Evolutionary conservation across 1,140 invertebrate species (phyloP).

Genomic region (Philotrypesis tridentata): DNA sequence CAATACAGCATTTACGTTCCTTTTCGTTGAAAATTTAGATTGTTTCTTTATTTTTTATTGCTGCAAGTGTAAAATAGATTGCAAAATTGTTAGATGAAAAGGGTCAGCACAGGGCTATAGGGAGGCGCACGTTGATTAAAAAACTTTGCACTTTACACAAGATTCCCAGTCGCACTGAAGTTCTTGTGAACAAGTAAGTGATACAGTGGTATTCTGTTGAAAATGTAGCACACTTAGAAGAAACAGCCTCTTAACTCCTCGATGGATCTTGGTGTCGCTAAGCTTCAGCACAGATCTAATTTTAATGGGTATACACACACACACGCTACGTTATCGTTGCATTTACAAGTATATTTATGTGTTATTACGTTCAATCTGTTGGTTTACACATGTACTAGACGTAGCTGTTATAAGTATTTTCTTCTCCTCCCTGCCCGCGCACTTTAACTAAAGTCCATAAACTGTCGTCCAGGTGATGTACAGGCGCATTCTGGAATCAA

Average conservation of each 20-base stretch:
- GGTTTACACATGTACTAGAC: not conserved
- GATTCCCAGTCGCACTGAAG: not conserved
- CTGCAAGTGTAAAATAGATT: not conserved
- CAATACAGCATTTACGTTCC: constrained; percentile 48
- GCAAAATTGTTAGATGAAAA: not conserved
- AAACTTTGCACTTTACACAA: not conserved
- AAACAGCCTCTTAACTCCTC: constrained; percentile 68
- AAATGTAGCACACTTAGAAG: constrained; percentile 51
- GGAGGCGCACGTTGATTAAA: not conserved
- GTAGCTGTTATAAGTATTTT: not conserved
- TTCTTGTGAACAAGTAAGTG: constrained; percentile 4
- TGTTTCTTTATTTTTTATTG: not conserved
- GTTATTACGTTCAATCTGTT: not conserved
- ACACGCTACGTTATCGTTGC: constrained; percentile 9
- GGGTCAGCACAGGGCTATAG: not conserved
- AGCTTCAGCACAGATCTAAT: constrained; percentile 36
- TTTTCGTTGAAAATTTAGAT: not conserved
- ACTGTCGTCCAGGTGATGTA: constrained; percentile 82
- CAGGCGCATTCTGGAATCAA: constrained; percentile 83
- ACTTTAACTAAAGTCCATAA: not conserved
- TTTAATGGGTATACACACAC: constrained; percentile 17
- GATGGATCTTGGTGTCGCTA: constrained; percentile 55
- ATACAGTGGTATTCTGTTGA: not conserved
- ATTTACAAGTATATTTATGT: not conserved
- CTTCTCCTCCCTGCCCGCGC: not conserved